Percentiles rank a stretch among this genome's conserved stretches.
phyloP scores from a whole-genome alignment of 2,113 vertebrate genomes.

The Lutjanus erythropterus region DNA sequence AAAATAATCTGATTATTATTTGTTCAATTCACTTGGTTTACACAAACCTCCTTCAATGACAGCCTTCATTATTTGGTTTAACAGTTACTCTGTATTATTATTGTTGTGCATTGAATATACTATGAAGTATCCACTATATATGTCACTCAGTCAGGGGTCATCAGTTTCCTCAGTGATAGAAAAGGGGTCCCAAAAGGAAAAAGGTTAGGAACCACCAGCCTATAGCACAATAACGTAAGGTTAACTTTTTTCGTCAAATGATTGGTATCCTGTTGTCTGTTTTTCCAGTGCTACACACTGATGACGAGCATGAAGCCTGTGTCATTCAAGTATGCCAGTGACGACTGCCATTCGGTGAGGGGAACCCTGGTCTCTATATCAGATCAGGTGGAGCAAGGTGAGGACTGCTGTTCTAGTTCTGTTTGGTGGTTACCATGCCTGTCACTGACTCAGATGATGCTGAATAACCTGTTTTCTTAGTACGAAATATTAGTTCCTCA shows the following conservation, averaged over 20 bases:
- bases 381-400: constrained; percentile 95
- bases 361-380: constrained; percentile 90
- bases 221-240: neutral
- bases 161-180: no score
- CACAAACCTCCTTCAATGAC: no score
- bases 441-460: neutral
- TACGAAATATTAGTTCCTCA: neutral
- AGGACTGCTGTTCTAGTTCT: neutral
- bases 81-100: no score
- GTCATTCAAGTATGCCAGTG: constrained; percentile 84
- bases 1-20: no score
- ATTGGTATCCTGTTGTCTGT: neutral
- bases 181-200: no score
- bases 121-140: no score
- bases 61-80: no score
- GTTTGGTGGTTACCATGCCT: neutral
- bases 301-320: constrained; percentile 58
- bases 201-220: no score
- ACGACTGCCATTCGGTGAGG: constrained; percentile 83
- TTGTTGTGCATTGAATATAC: no score
- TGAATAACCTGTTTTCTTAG: neutral
- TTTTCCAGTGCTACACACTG: constrained; percentile 90
- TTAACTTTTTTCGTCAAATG: neutral
- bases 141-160: no score
- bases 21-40: no score